Conservation (phyloP, 2,113 vertebrate species). For the Pluvianellus socialis region DNA sequence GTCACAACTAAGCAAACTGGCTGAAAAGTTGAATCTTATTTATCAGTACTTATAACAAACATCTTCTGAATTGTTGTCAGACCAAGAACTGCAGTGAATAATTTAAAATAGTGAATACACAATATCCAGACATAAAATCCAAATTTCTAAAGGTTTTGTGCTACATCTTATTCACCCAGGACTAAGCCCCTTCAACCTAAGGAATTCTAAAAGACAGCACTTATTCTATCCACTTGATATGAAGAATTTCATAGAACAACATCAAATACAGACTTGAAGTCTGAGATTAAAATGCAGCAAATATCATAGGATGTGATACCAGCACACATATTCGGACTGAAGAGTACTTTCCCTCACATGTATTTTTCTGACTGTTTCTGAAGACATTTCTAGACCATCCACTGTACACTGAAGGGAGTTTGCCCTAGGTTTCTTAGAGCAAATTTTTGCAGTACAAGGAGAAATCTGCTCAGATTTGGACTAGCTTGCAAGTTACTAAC, state of each 20-base stretch:
- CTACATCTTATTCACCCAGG: background rate
- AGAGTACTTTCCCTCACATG: background rate
- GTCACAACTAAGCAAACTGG: background rate
- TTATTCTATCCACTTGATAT: background rate
- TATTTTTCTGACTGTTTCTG: slow-evolving; percentile 11
- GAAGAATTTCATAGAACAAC: background rate
- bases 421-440: background rate
- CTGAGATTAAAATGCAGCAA: slow-evolving; percentile 9
- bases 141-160: background rate
- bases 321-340: background rate
- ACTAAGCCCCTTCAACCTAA: background rate
- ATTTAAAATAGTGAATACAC: background rate
- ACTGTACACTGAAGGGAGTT: background rate
- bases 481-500: background rate
- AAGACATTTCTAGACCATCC: background rate
- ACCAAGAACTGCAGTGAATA: background rate
- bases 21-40: background rate
- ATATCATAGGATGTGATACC: background rate
- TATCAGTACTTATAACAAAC: background rate
- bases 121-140: background rate
- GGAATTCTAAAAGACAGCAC: background rate
- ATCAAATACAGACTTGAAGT: background rate
- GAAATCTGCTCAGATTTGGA: background rate
- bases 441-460: background rate
- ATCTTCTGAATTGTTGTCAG: background rate